Percentiles rank a stretch among this genome's conserved stretches.
Conservation (phyloP, 2,113 vertebrate genomes). For the Cisticola juncidis region DNA sequence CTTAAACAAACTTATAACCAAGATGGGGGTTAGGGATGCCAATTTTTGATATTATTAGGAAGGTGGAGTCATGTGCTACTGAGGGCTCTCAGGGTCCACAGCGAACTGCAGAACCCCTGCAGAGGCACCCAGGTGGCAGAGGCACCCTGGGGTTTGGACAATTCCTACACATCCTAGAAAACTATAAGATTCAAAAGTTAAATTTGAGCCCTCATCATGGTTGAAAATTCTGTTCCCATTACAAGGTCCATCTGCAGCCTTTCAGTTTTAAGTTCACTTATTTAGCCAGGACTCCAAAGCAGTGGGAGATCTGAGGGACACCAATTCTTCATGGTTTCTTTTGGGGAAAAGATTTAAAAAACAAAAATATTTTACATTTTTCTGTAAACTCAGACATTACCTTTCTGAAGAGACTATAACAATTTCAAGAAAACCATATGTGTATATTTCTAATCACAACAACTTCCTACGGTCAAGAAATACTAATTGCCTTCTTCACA, state of each 20-base stretch:
- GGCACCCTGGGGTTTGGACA: neutral
- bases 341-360: neutral
- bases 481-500: neutral
- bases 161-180: neutral
- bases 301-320: neutral
- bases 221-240: neutral
- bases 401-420: neutral
- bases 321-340: neutral
- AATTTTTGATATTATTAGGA: neutral
- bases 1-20: neutral
- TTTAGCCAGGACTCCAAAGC: neutral
- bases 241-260: neutral
- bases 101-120: neutral
- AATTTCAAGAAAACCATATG: neutral
- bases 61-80: neutral
- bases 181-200: neutral
- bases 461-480: neutral
- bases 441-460: neutral
- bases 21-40: neutral
- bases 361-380: neutral
- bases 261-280: neutral
- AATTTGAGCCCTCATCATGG: neutral
- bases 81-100: neutral
- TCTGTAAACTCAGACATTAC: neutral
- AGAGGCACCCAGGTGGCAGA: neutral